Base-by-base conservation (phyloP, 2,797 vertebrate species). In the Oreortyx pictus region DNA sequence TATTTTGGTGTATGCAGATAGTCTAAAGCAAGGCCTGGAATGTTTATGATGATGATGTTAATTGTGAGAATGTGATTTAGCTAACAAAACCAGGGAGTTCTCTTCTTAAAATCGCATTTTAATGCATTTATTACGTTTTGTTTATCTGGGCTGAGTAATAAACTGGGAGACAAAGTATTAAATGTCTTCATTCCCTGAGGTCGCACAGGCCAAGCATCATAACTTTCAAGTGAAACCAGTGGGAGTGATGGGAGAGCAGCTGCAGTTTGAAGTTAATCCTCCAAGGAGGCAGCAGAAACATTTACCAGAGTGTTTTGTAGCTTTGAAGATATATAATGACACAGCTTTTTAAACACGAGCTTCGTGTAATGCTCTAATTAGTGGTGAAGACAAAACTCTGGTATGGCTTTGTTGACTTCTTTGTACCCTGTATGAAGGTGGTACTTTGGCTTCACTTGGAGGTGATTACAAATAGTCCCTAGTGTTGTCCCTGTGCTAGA, bases 41-140 rank as follows among this genome's bases (percentile, higher is more conserved):
- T 39, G 49, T 57, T 73, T 72, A 22, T 37, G 82, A 87, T 3
- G 1, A n/a, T 79, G 72, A 29, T 0, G 0, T 90, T 94, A 87
- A 86, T 88, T 87, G 75, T 61, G 79, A 82, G 92, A 86, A 46
- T 68, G 49, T 54, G 54, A 77, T 77, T 93, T 86, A 90, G 43
- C 61, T 59, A 77, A 80, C 54, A 77, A 72, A 91, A 90, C 54
- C 49, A 61, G 78, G 57, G 61, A 87, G 77, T 82, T 39, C 18
- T 68, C 24, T 54, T 71, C 31, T 80, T 78, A 76, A 89, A 91
- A 92, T 90, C 86, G 49, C 61, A 41, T 82, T 85, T 92, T 77
- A 92, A 93, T 93, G 70, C 35, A 74, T 85, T 77, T 92, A 31
- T 74, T 84, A 91, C 82, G 25, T 43, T 77, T 84, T 79, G 7